phyloP scores from a whole-genome alignment of 2,888 invertebrate species.

The Rhagonycha fulva region DNA sequence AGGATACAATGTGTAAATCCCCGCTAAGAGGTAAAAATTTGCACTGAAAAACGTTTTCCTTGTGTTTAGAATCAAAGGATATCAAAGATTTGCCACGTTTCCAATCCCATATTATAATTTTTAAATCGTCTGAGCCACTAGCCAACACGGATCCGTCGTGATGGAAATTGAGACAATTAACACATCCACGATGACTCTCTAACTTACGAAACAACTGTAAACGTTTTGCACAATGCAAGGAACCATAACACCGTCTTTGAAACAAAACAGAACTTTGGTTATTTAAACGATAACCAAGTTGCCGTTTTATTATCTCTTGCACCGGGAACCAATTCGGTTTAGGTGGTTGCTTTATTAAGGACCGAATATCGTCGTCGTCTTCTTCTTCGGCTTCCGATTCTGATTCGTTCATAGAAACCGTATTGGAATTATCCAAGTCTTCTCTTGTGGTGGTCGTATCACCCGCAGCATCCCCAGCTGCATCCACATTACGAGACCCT shows the following conservation, averaged over 20 bases:
- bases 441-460: constrained; percentile 17
- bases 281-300: constrained; percentile 61
- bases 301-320: constrained; percentile 68
- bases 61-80: constrained; percentile 80
- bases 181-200: constrained; percentile 84
- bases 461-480: constrained; percentile 6
- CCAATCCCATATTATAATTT: constrained; percentile 92
- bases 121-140: constrained; percentile 90
- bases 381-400: constrained; percentile 45
- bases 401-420: constrained; percentile 32
- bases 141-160: constrained; percentile 75
- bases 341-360: constrained; percentile 64
- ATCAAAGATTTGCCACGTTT: constrained; percentile 67
- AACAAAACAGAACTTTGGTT: constrained; percentile 61
- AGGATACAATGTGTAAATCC: constrained; percentile 84
- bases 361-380: constrained; percentile 47
- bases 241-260: constrained; percentile 76
- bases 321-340: constrained; percentile 69
- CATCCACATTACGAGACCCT: neutral
- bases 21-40: constrained; percentile 83
- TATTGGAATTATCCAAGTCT: constrained; percentile 25
- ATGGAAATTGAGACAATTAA: constrained; percentile 91
- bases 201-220: constrained; percentile 78
- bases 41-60: constrained; percentile 86
- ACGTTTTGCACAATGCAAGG: constrained; percentile 80